Percentiles rank a stretch among this genome's conserved stretches.
phyloP scores from a whole-genome alignment of 2,888 invertebrate species.

The Drosophila gaucha region DNA sequence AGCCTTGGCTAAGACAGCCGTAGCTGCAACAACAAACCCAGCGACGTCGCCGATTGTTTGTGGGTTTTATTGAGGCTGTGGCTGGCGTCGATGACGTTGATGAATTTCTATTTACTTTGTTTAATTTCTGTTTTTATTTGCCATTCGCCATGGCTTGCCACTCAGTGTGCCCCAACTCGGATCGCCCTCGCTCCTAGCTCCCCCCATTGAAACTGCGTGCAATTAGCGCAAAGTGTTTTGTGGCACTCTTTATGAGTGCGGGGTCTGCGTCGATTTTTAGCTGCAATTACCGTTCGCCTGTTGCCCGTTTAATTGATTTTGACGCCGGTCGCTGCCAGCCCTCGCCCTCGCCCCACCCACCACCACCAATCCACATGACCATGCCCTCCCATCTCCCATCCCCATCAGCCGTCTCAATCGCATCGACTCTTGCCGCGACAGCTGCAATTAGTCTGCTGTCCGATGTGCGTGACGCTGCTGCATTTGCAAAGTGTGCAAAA shows the following conservation, averaged over 20 bases:
- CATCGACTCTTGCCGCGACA: slow-evolving; percentile 17
- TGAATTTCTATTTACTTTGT: slow-evolving; percentile 81
- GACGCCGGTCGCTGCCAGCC: slow-evolving; percentile 64
- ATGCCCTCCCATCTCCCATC: neutral
- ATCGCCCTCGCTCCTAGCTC: neutral
- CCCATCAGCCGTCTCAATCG: neutral
- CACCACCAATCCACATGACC: neutral
- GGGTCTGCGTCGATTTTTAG: slow-evolving; percentile 60
- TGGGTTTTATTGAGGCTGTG: slow-evolving; percentile 71
- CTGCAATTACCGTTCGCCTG: slow-evolving; percentile 79
- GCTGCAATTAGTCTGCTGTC: slow-evolving; percentile 72
- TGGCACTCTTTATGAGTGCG: slow-evolving; percentile 55
- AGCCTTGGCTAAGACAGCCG: slow-evolving; percentile 14
- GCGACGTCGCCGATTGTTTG: slow-evolving; percentile 59
- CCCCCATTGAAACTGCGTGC: slow-evolving; percentile 64
- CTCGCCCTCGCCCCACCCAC: neutral
- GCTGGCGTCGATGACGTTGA: slow-evolving; percentile 70
- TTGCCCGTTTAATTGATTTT: slow-evolving; percentile 81
- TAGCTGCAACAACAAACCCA: slow-evolving; percentile 47
- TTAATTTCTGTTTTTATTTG: slow-evolving; percentile 80
- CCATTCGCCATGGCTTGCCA: slow-evolving; percentile 72
- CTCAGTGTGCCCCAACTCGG: slow-evolving; percentile 20
- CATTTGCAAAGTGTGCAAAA: slow-evolving; percentile 52
- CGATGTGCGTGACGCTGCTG: slow-evolving; percentile 52
- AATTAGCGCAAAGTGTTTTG: slow-evolving; percentile 78